Evolutionary conservation across 35 echinoderm and acorn worm species (phyloP).

Genomic region (Strongylocentrotus purpuratus): DNA sequence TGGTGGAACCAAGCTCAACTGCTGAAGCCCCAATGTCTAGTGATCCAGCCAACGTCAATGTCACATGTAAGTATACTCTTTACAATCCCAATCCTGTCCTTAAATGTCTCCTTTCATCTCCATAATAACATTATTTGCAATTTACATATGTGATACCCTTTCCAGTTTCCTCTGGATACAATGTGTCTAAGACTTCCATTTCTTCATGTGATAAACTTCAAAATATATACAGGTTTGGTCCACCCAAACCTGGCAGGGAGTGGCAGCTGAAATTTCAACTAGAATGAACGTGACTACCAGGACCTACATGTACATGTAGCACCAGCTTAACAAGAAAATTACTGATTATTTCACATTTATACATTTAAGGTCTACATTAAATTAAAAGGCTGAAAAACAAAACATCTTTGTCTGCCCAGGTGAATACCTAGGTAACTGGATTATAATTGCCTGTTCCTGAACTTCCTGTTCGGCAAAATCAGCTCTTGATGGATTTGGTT

Average conservation of each 20-base stretch:
- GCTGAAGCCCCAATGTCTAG: background rate
- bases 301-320: too few species aligned
- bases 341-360: too few species aligned
- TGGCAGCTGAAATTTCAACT: too few species aligned
- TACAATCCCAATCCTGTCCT: background rate
- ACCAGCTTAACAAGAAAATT: too few species aligned
- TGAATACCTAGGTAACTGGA: background rate
- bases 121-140: too few species aligned
- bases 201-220: background rate
- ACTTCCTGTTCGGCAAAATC: background rate
- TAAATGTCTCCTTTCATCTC: background rate
- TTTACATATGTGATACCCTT: too few species aligned
- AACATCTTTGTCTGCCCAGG: background rate
- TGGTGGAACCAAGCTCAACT: background rate
- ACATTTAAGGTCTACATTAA: background rate
- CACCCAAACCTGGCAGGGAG: too few species aligned
- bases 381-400: background rate
- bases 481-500: background rate
- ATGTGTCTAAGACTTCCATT: too few species aligned
- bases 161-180: too few species aligned
- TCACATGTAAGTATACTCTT: constrained; percentile 19
- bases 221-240: background rate
- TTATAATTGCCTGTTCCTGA: background rate
- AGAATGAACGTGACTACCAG: too few species aligned
- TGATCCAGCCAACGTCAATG: background rate